Percentiles rank a stretch among this genome's conserved stretches.
These are phyloP conservation scores for Ursus arctos DNA, from an alignment of 2,113 vertebrate genomes.

Conservation along the genomic window DNA sequence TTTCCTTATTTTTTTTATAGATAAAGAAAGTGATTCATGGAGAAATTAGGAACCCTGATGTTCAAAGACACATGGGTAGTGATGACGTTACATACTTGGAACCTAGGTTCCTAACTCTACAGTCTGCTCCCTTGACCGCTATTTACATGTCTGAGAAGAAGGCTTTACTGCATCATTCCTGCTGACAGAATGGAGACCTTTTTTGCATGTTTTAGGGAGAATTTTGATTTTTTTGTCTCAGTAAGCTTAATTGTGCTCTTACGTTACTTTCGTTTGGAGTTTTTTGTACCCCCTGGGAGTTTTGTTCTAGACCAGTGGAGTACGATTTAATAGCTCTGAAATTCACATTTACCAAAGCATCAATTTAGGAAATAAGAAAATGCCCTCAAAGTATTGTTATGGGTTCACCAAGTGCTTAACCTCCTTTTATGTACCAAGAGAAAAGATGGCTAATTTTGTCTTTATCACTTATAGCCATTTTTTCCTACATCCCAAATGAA, in stretches of 20 bases:
- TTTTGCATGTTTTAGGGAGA: background rate
- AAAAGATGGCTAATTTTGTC: background rate
- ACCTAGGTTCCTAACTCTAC: too few species aligned
- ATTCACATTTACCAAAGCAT: background rate
- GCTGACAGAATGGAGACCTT: background rate
- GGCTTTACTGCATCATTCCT: background rate
- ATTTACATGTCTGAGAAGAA: background rate
- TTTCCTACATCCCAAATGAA: background rate
- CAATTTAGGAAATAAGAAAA: background rate
- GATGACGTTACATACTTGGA: background rate
- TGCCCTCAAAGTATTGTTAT: background rate
- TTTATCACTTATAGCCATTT: background rate
- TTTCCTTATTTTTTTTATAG: background rate
- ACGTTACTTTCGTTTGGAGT: background rate
- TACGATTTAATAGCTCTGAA: background rate
- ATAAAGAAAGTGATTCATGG: background rate
- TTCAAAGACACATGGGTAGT: background rate
- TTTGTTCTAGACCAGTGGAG: background rate
- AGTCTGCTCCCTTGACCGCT: background rate
- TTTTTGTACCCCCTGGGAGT: background rate
- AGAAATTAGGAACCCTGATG: background rate
- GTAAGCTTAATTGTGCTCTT: background rate
- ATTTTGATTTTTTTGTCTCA: background rate
- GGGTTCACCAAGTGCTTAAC: background rate
- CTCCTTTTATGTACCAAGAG: background rate